phyloP scores from a whole-genome alignment of 2,888 invertebrate genomes.

The Leptopterna dolabrata region DNA sequence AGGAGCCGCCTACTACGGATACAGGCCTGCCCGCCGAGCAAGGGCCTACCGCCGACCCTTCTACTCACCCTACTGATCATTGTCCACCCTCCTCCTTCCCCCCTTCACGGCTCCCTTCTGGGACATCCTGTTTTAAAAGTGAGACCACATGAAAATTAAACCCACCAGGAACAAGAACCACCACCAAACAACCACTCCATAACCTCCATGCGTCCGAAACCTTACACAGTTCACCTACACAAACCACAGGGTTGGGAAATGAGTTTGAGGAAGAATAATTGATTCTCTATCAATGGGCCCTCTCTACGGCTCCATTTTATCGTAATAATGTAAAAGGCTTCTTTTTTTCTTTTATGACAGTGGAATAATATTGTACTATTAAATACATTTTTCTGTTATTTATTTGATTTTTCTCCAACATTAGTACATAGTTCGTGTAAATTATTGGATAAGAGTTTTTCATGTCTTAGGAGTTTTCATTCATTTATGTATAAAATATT shows the following conservation, averaged over 20 bases:
- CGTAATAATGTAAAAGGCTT: constrained; percentile 50
- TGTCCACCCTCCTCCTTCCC: constrained; percentile 42
- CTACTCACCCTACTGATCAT: constrained; percentile 60
- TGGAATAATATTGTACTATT: neutral
- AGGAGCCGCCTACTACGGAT: constrained; percentile 70
- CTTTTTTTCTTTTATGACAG: constrained; percentile 41
- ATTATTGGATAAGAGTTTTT: constrained; percentile 30
- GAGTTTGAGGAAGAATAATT: constrained; percentile 34
- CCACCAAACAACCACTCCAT: neutral
- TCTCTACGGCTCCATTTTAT: constrained; percentile 17
- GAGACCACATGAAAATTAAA: neutral
- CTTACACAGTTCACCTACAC: neutral
- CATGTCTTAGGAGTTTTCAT: constrained; percentile 13
- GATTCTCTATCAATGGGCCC: constrained; percentile 9
- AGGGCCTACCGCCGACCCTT: constrained; percentile 58
- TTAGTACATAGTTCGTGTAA: constrained; percentile 46
- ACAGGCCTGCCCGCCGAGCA: constrained; percentile 77
- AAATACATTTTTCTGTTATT: constrained; percentile 32
- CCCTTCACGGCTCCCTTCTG: constrained; percentile 4
- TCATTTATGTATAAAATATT: neutral
- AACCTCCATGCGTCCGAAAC: neutral
- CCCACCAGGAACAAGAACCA: neutral
- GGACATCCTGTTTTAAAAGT: constrained; percentile 9
- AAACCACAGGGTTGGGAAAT: constrained; percentile 27
- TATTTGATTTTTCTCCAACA: constrained; percentile 12